phyloP scores from a whole-genome alignment of 2,888 invertebrate genomes.

The Eupeodes latifasciatus region DNA sequence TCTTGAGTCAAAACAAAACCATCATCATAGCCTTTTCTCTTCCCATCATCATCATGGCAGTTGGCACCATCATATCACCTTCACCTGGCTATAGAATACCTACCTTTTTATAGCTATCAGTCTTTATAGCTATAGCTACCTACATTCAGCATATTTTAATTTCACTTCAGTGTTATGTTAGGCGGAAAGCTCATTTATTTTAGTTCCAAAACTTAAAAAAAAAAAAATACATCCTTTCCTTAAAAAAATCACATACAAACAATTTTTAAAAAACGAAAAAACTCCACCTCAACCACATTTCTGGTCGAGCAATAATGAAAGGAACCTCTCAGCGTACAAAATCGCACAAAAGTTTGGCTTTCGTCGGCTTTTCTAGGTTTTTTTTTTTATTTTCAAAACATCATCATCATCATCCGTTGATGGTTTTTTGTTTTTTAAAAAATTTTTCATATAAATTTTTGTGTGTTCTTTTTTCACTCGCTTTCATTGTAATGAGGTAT shows the following conservation, averaged over 20 bases:
- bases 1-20: neutral
- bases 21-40: neutral
- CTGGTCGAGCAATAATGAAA: conserved; percentile 75
- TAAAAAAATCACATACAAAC: conserved; percentile 31
- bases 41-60: neutral
- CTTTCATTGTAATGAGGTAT: conserved; percentile 76
- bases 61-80: conserved; percentile 7
- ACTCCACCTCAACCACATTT: conserved; percentile 71
- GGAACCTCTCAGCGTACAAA: conserved; percentile 74
- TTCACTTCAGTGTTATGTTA: conserved; percentile 75
- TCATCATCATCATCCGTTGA: conserved; percentile 39
- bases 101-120: neutral
- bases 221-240: conserved; percentile 38
- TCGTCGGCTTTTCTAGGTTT: conserved; percentile 71
- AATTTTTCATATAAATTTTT: conserved; percentile 47
- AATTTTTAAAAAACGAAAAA: conserved; percentile 1
- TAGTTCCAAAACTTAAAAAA: conserved; percentile 72
- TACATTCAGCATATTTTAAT: conserved; percentile 50
- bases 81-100: neutral
- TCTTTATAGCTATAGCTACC: too few species aligned
- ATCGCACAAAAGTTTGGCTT: conserved; percentile 76
- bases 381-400: conserved; percentile 10
- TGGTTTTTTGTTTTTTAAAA: conserved; percentile 45
- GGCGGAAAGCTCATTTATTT: conserved; percentile 76
- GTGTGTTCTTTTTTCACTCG: conserved; percentile 71